phyloP scores from a whole-genome alignment of 2,113 vertebrate genomes.

The Anoplopoma fimbria region DNA sequence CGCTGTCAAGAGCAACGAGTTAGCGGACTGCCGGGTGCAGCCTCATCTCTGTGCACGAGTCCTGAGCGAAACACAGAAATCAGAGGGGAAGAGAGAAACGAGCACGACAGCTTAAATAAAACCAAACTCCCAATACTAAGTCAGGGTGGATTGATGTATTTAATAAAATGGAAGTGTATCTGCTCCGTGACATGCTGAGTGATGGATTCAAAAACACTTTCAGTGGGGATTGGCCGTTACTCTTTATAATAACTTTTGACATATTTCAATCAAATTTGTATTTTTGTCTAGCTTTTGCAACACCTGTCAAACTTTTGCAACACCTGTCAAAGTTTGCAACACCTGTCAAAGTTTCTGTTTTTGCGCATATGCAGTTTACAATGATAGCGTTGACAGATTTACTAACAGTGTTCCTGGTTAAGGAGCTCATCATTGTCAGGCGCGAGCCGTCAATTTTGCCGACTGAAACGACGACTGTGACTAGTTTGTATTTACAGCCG shows the following conservation, averaged over 20 bases:
- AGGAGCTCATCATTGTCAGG: not conserved
- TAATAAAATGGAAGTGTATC: not conserved
- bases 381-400: not conserved
- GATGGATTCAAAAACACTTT: not conserved
- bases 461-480: not conserved
- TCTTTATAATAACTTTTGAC: not conserved
- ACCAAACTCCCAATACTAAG: no score
- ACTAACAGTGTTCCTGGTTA: not conserved
- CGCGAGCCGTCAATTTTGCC: not conserved
- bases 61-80: not conserved
- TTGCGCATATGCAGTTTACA: not conserved
- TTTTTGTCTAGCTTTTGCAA: no score
- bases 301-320: not conserved
- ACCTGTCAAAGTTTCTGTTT: not conserved
- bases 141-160: not conserved
- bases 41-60: no score
- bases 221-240: no score
- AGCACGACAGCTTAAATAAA: no score
- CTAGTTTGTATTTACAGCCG: no score
- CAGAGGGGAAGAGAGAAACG: no score
- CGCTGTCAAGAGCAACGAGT: no score
- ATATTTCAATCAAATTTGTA: not conserved
- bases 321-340: not conserved
- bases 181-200: no score
- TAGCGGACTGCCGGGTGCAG: no score